Percentiles rank a stretch among this genome's conserved stretches.
phyloP scores from a whole-genome alignment of 2,888 invertebrate species.

The Acrocera orbiculus region DNA sequence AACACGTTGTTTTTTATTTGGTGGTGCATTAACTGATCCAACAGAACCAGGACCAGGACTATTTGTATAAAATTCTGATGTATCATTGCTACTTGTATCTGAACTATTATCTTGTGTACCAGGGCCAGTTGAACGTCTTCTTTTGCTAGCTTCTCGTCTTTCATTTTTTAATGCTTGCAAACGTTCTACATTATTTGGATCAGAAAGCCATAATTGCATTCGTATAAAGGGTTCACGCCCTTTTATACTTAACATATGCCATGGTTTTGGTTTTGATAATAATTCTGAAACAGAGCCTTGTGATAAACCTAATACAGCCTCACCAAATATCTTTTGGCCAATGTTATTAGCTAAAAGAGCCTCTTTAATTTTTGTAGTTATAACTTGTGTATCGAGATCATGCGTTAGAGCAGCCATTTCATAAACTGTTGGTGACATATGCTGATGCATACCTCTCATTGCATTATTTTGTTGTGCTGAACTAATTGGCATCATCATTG shows the following conservation, averaged over 20 bases:
- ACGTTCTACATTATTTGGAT: conserved; percentile 85
- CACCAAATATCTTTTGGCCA: conserved; percentile 96
- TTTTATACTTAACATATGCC: conserved; percentile 98
- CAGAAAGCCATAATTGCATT: conserved; percentile 94
- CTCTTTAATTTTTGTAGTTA: conserved; percentile 94
- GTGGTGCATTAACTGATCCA: conserved; percentile 42
- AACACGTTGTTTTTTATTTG: conserved; percentile 88
- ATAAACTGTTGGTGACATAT: conserved; percentile 88
- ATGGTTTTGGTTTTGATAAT: conserved; percentile 93
- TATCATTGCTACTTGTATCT: conserved; percentile 75
- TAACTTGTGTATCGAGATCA: conserved; percentile 88
- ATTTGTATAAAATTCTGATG: conserved; percentile 73
- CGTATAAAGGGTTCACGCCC: conserved; percentile 91
- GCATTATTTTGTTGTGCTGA: conserved; percentile 49
- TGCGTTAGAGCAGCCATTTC: conserved; percentile 95
- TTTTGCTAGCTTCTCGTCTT: conserved; percentile 76
- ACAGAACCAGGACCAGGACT: conserved; percentile 52
- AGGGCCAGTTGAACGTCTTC: conserved; percentile 66
- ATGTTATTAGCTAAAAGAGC: conserved; percentile 92
- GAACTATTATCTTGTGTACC: conserved; percentile 72
- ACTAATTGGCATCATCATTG: conserved; percentile 39
- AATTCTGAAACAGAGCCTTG: conserved; percentile 96
- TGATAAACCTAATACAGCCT: conserved; percentile 88
- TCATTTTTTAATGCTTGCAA: conserved; percentile 83
- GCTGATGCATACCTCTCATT: conserved; percentile 59